Conservation (phyloP, 2,797 vertebrate species). For the Hylomyscus alleni region DNA sequence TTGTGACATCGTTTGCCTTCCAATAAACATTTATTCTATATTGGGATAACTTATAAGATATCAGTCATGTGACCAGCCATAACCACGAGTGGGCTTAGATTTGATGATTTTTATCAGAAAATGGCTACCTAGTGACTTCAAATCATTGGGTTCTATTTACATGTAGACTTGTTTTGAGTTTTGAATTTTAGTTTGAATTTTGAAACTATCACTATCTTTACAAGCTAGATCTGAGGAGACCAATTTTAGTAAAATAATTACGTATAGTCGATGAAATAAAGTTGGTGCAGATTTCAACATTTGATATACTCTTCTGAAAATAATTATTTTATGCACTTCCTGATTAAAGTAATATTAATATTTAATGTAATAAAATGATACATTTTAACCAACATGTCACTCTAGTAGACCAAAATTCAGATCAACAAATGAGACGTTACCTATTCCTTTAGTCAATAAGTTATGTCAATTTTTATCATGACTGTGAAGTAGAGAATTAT, state of each 20-base stretch:
- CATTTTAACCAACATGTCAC: not conserved
- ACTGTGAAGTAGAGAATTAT: not conserved
- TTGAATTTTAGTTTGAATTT: not conserved
- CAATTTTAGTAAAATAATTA: not conserved
- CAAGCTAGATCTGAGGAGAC: not conserved
- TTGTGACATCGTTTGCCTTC: not conserved
- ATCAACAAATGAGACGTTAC: not conserved
- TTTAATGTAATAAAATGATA: not conserved
- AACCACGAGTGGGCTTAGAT: not conserved
- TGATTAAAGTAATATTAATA: not conserved
- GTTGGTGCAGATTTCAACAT: not conserved
- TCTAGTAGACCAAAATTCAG: not conserved
- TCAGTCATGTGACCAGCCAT: not conserved
- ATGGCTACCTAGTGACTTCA: not conserved
- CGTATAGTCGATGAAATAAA: not conserved
- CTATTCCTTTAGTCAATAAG: not conserved
- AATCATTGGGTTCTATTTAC: not conserved
- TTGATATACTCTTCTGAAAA: not conserved
- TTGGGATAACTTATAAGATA: not conserved
- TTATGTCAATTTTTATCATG: not conserved
- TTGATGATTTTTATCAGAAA: not conserved
- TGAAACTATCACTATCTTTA: not conserved
- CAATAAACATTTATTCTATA: conserved; percentile 22
- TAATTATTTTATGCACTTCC: not conserved
- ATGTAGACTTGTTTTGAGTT: not conserved